Evolutionary conservation across 2,888 invertebrate species (phyloP).

Genomic region (Leucophora obtusa): DNA sequence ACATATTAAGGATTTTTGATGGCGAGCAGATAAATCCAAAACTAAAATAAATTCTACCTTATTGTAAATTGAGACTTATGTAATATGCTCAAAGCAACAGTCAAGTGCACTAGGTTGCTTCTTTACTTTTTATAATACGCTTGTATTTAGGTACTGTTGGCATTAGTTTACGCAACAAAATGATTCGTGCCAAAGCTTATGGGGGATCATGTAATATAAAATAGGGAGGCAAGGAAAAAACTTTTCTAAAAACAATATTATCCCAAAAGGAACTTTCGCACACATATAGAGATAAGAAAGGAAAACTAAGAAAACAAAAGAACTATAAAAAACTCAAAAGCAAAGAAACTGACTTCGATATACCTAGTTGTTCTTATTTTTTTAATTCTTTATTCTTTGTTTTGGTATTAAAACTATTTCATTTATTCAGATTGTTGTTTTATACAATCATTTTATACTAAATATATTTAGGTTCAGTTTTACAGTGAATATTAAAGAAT

Average conservation of each 20-base stretch:
- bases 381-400: not conserved
- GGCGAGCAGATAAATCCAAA: too few relatives aligned
- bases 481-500: too few relatives aligned
- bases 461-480: too few relatives aligned
- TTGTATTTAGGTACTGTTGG: not conserved
- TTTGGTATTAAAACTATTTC: slow-evolving; percentile 5
- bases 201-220: slow-evolving; percentile 3
- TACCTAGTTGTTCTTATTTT: not conserved
- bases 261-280: not conserved
- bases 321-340: not conserved
- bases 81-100: too few relatives aligned
- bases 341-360: not conserved
- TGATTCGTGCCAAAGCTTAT: slow-evolving; percentile 2
- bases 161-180: slow-evolving; percentile 1
- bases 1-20: too few relatives aligned
- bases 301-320: not conserved
- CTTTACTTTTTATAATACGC: not conserved
- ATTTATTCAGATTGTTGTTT: slow-evolving; percentile 9
- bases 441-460: slow-evolving; percentile 6
- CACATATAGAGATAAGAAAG: slow-evolving; percentile 32
- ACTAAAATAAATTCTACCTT: too few relatives aligned
- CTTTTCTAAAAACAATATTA: slow-evolving; percentile 13
- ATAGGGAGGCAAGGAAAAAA: not conserved
- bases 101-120: not conserved
- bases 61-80: too few relatives aligned